phyloP scores from a whole-genome alignment of 2,888 invertebrate species.

The Scaeva pyrastri region DNA sequence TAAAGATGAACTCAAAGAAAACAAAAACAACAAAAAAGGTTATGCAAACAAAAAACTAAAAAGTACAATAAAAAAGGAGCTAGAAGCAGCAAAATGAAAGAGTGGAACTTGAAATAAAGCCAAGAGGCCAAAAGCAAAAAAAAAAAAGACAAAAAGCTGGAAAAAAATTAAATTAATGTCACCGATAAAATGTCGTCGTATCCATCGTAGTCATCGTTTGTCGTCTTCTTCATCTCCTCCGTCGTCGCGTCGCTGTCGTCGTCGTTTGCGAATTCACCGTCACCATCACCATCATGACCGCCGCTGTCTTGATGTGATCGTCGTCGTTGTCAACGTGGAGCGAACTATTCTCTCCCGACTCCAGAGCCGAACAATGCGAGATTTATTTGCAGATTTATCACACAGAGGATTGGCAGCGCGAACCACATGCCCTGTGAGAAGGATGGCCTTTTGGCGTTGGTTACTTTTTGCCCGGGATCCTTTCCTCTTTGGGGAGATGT shows the following conservation, averaged over 20 bases:
- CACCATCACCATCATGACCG: not conserved
- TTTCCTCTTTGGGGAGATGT: slow-evolving; percentile 42
- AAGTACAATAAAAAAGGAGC: slow-evolving; percentile 55
- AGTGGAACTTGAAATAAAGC: slow-evolving; percentile 63
- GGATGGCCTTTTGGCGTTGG: slow-evolving; percentile 46
- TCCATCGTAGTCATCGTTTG: slow-evolving; percentile 69
- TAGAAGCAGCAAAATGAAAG: slow-evolving; percentile 52
- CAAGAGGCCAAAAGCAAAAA: slow-evolving; percentile 39
- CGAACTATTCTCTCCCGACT: slow-evolving; percentile 58
- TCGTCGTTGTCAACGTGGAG: slow-evolving; percentile 8
- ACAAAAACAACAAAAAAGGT: slow-evolving; percentile 32
- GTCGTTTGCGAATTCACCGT: slow-evolving; percentile 36
- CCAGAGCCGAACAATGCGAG: slow-evolving; percentile 72
- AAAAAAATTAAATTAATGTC: slow-evolving; percentile 72
- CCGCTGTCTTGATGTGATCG: slow-evolving; percentile 12
- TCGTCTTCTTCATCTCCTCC: slow-evolving; percentile 53
- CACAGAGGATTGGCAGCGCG: slow-evolving; percentile 74
- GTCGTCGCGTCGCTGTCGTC: slow-evolving; percentile 15
- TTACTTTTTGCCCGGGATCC: slow-evolving; percentile 17
- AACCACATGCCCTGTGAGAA: slow-evolving; percentile 51
- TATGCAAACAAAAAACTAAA: slow-evolving; percentile 63
- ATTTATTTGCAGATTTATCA: slow-evolving; percentile 77
- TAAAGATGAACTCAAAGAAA: slow-evolving; percentile 32
- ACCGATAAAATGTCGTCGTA: slow-evolving; percentile 75
- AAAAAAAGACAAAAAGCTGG: slow-evolving; percentile 26